Evolutionary conservation across 2,113 vertebrate genomes (phyloP).

Genomic region (Andinoacara biseriatus): DNA sequence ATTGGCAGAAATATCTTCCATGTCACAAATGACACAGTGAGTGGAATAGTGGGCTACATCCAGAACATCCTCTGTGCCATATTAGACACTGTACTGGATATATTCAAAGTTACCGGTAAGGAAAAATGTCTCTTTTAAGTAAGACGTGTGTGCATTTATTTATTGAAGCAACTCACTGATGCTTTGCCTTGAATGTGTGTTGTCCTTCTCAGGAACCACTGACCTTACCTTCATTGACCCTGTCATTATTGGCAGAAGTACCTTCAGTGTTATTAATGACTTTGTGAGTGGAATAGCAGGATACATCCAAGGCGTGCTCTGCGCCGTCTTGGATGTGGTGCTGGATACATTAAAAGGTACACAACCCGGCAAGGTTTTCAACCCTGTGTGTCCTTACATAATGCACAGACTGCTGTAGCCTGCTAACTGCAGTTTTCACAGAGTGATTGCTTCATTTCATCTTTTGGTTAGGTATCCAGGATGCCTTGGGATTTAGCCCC

Average conservation of each 20-base stretch:
- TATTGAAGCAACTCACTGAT: background rate
- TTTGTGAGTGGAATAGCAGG: conserved; percentile 51
- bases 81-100: conserved; percentile 48
- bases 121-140: background rate
- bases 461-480: conserved; percentile 53
- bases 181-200: background rate
- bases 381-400: background rate
- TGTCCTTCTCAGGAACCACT: conserved; percentile 52
- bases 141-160: background rate
- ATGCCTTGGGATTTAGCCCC: conserved; percentile 69
- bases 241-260: conserved; percentile 59
- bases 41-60: conserved; percentile 45
- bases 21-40: conserved; percentile 35
- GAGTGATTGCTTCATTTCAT: background rate
- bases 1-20: conserved; percentile 59
- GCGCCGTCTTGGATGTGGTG: conserved; percentile 45
- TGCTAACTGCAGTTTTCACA: background rate
- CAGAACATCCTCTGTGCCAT: conserved; percentile 42
- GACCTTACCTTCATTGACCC: conserved; percentile 69
- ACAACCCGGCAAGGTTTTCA: background rate
- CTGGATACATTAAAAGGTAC: conserved; percentile 61
- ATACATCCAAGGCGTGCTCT: conserved; percentile 52
- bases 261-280: conserved; percentile 56
- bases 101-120: conserved; percentile 50
- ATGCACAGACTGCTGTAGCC: background rate